Base-by-base conservation (phyloP, 2,888 invertebrate genomes). In the Elegia similella region DNA sequence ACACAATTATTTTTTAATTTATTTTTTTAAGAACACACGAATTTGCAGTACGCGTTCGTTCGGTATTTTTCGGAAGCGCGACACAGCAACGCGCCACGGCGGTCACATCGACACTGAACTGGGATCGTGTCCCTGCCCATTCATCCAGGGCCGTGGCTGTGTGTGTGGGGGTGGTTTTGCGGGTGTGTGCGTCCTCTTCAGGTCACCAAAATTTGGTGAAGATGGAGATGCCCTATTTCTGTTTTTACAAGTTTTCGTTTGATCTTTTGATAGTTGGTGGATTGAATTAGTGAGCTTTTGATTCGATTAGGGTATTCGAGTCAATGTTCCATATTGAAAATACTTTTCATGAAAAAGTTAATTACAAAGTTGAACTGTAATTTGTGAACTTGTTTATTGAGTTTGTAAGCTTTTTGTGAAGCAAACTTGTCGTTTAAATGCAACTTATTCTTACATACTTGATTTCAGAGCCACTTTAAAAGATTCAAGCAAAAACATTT, bases 171-270 rank as follows among this genome's bases (percentile, higher is more conserved):
- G 80, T 79, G 61, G 75, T 65, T 74, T 59, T 69, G 55, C 52
- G 46, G 0, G 6, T 67, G 86, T 84, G 83, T 80, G 81, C 56
- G 69, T 63, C 63, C 76, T 75, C 82, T 84, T 78, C 84, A 82
- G 88, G 86, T 85, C 87, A 86, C 84, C 80, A 83, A 84, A 82
- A 83, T 34, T 86, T 87, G 81, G 86, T 81, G 82, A 82, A 86
- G 84, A 83, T 77, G 78, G 77, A 74, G 75, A 73, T 82, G 86
- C 80, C 85, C 85, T 82, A 86, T 76, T 75, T 78, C 69, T 69
- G 72, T 67, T 69, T 69, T 56, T 56, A 17, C 34, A 50, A 50
- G 50, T 50, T 50, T 50, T 16, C 34, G 59, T 58, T 56, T 52
- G 59, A 34, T 34, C 50, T 34, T 17, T 48, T 32, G 10, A 38